Evolutionary conservation across 2,113 vertebrate genomes (phyloP), one percentile per base, ranked within the genome.

Genomic region (Nannobrachium achirus): DNA sequence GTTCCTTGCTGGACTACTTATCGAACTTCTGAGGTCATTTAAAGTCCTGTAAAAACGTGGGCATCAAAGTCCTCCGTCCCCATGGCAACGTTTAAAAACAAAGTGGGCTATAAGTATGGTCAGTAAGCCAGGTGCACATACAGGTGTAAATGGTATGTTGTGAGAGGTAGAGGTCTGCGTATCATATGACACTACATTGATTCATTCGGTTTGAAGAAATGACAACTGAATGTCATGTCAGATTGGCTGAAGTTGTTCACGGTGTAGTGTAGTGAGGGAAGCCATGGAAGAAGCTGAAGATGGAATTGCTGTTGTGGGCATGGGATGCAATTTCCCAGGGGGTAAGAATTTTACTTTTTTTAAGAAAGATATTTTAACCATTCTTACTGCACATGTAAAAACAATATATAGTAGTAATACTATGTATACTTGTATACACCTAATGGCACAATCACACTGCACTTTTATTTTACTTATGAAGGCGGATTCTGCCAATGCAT

Each of bases 321-420:
- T 93, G 6, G 91, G 91, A 13, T 93, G 92, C 61, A 91, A 90
- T 68, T 93, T 92, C 56, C 92, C 92, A 62, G 92, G 92, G 8
- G 92, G 92, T 93, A 59, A 80, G 77, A 6, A 10, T 45, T 19
- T 60, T 64, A 0, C 53, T 2, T 39, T 44, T 59, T 33, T 5
- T 33, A 33, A 33, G 25, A 33, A 33, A 33, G 6, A 33, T 33
- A 33, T 33, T 4, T 33, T 33, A 33, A n/a, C n/a, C n/a, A n/a
- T n/a, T n/a, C n/a, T n/a, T n/a, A n/a, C n/a, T n/a, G n/a, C n/a
- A n/a, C n/a, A n/a, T n/a, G n/a, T n/a, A n/a, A n/a, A n/a, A n/a
- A n/a, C n/a, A n/a, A n/a, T n/a, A n/a, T n/a, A n/a, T n/a, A n/a
- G n/a, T n/a, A n/a, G n/a, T n/a, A n/a, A n/a, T n/a, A n/a, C n/a